Conservation (phyloP, 2,888 invertebrate genomes). For the Hofmannophila pseudospretella region DNA sequence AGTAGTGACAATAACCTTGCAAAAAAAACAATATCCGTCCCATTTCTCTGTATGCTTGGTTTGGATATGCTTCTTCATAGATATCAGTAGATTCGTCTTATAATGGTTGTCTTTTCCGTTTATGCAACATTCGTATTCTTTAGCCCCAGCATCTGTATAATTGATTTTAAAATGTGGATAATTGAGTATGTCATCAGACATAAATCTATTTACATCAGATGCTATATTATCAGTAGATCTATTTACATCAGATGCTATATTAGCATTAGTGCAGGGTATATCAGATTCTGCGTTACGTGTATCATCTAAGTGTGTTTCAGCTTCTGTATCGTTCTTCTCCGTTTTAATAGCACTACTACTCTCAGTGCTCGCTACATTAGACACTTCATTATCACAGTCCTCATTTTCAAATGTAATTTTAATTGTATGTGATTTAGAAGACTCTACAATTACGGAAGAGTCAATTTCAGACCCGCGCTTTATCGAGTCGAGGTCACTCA, state of each 20-base stretch:
- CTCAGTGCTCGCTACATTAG: slow-evolving; percentile 10
- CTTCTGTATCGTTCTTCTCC: slow-evolving; percentile 15
- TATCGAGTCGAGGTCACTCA: slow-evolving; percentile 16
- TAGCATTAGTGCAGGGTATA: slow-evolving; percentile 10
- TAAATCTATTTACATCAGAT: too few species aligned
- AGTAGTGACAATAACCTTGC: slow-evolving; percentile 62
- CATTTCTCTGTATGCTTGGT: slow-evolving; percentile 61
- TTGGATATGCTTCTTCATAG: slow-evolving; percentile 65
- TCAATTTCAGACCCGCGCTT: neutral
- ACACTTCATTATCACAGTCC: slow-evolving; percentile 19
- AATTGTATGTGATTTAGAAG: slow-evolving; percentile 31
- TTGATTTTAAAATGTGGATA: slow-evolving; percentile 58
- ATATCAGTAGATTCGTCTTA: slow-evolving; percentile 55
- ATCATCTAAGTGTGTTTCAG: slow-evolving; percentile 20
- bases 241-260: slow-evolving; percentile 20
- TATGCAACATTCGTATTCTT: slow-evolving; percentile 63
- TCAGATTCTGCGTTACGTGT: slow-evolving; percentile 6
- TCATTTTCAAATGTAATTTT: slow-evolving; percentile 59
- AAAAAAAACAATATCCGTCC: slow-evolving; percentile 76
- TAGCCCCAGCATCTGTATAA: slow-evolving; percentile 39
- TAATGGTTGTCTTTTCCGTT: slow-evolving; percentile 55
- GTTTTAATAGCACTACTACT: slow-evolving; percentile 10
- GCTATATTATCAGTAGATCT: slow-evolving; percentile 26
- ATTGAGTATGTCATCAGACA: slow-evolving; percentile 28
- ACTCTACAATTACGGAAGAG: neutral